Conservation (phyloP, 2,797 vertebrate species). For the Urocyon cinereoargenteus region DNA sequence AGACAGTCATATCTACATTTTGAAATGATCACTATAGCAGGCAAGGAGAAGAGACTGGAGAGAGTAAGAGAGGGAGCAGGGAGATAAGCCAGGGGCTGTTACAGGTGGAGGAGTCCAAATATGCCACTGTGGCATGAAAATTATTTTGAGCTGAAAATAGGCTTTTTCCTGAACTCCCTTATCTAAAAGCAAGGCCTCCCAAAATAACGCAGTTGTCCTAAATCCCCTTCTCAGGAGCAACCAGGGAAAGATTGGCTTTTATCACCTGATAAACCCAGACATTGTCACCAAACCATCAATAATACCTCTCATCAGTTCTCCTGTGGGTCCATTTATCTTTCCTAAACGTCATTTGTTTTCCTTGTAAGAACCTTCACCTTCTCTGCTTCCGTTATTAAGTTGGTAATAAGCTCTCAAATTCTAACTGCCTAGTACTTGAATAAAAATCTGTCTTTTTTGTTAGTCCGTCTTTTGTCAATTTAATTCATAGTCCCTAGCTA, state of each 20-base stretch:
- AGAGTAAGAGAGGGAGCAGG: not conserved
- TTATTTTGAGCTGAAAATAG: not conserved
- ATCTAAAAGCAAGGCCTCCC: not conserved
- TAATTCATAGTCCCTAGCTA: not conserved
- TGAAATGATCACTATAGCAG: not conserved
- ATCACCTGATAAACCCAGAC: not conserved
- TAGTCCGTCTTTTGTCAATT: not conserved
- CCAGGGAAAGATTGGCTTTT: not conserved
- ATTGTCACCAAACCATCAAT: not conserved
- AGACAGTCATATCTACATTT: not conserved
- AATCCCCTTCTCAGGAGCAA: not conserved
- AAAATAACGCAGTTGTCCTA: not conserved
- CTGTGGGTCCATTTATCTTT: not conserved
- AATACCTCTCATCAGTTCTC: not conserved
- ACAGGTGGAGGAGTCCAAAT: not conserved
- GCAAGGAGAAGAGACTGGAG: not conserved
- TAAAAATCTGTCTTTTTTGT: constrained; percentile 26
- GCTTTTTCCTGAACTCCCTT: not conserved
- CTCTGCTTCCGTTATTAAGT: not conserved
- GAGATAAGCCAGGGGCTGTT: not conserved
- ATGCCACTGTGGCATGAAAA: not conserved
- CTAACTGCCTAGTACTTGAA: not conserved
- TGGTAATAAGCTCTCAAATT: not conserved
- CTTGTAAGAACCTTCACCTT: not conserved
- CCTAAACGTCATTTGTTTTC: constrained; percentile 6